Conservation (phyloP, 2,113 vertebrate genomes). For the zebrafish (Danio rerio) region GRCz12tu NC_133192.1:23995501-23996000, state of each 20-base stretch:
- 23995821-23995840: conserved; percentile 76
- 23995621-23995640: too few species aligned
- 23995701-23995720: not conserved
- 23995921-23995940: conserved; percentile 99
- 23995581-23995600: too few species aligned
- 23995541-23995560: too few species aligned
- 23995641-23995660: too few species aligned
- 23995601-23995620: too few species aligned
- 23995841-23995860: conserved; percentile 83
- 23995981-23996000: conserved; percentile 99
- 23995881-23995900: conserved; percentile 99
- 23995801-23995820: conserved; percentile 64
- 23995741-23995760: conserved; percentile 33
- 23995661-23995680: too few species aligned
- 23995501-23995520: too few species aligned
- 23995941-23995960: conserved; percentile 99
- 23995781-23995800: conserved; percentile 57
- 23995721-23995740: conserved; percentile 27
- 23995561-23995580: too few species aligned
- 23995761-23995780: conserved; percentile 46
- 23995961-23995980: conserved; percentile 99
- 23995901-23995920: conserved; percentile 98
- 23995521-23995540: too few species aligned
- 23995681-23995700: too few species aligned
- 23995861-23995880: conserved; percentile 94